Evolutionary conservation across 1,140 invertebrate species (phyloP).

Genomic region (Leptinotarsa undecemlineata): DNA sequence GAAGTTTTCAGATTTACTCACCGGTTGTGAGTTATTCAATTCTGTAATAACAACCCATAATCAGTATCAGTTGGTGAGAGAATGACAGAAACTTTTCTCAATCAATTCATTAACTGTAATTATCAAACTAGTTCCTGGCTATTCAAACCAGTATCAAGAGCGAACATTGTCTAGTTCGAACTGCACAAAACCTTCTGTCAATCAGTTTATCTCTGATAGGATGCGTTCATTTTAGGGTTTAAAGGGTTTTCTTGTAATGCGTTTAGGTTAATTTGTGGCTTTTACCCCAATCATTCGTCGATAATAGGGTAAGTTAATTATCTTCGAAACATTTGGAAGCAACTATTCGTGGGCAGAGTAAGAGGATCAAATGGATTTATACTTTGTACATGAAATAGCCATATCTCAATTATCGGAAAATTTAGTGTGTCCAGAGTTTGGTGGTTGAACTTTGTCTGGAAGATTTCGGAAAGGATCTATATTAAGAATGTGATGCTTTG

Average conservation of each 20-base stretch:
- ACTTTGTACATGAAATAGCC: too few relatives aligned
- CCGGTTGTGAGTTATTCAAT: too few relatives aligned
- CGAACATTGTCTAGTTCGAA: not conserved
- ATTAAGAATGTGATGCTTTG: too few relatives aligned
- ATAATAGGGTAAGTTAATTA: constrained; percentile 32
- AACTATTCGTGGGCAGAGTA: not conserved
- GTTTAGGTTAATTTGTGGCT: constrained; percentile 36
- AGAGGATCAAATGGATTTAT: too few relatives aligned
- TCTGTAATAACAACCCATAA: too few relatives aligned
- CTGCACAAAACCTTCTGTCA: constrained; percentile 7
- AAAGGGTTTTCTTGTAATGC: constrained; percentile 38
- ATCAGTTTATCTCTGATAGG: constrained; percentile 28
- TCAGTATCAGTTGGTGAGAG: too few relatives aligned
- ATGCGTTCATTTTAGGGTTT: constrained; percentile 34
- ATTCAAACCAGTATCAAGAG: not conserved
- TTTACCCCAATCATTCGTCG: constrained; percentile 31
- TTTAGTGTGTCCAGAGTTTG: too few relatives aligned
- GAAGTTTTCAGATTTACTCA: too few relatives aligned
- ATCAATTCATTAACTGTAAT: not conserved
- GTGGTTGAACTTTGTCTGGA: too few relatives aligned
- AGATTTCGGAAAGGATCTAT: too few relatives aligned
- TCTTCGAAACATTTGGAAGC: constrained; percentile 9
- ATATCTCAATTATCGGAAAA: too few relatives aligned
- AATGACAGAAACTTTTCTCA: too few relatives aligned
- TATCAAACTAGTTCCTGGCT: not conserved